Evolutionary conservation across 2,888 invertebrate genomes (phyloP).

Genomic region (Anarsia innoxiella): DNA sequence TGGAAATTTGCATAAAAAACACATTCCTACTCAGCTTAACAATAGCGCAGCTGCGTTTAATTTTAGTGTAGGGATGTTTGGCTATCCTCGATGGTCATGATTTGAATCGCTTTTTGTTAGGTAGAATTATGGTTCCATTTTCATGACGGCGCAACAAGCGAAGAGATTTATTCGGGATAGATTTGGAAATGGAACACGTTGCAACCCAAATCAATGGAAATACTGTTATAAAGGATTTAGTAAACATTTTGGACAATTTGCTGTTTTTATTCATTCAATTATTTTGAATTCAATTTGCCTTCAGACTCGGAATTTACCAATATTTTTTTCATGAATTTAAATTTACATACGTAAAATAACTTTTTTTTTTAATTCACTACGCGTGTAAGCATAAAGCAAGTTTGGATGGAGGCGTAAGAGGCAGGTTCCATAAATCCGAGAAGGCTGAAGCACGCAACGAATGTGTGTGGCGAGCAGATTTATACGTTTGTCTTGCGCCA

Average conservation of each 20-base stretch:
- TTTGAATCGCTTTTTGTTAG: conserved; percentile 14
- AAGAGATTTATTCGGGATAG: conserved; percentile 10
- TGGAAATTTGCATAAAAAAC: conserved; percentile 68
- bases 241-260: conserved; percentile 4
- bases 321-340: too few species aligned
- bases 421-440: conserved; percentile 44
- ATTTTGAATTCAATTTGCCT: too few species aligned
- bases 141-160: conserved; percentile 9
- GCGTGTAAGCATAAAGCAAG: conserved; percentile 20
- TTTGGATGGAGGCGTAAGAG: conserved; percentile 43
- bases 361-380: neutral
- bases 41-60: conserved; percentile 16
- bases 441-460: conserved; percentile 48
- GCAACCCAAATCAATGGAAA: conserved; percentile 5
- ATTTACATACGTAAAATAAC: neutral
- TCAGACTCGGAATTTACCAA: too few species aligned
- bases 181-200: conserved; percentile 10
- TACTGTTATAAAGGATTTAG: conserved; percentile 1
- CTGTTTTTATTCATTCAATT: too few species aligned
- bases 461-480: conserved; percentile 49
- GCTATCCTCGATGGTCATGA: conserved; percentile 13
- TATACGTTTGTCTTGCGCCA: conserved; percentile 47
- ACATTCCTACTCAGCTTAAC: conserved; percentile 25
- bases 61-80: conserved; percentile 14
- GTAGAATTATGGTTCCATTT: conserved; percentile 14